phyloP scores from a whole-genome alignment of 2,113 vertebrate species.

The Dascyllus trimaculatus region DNA sequence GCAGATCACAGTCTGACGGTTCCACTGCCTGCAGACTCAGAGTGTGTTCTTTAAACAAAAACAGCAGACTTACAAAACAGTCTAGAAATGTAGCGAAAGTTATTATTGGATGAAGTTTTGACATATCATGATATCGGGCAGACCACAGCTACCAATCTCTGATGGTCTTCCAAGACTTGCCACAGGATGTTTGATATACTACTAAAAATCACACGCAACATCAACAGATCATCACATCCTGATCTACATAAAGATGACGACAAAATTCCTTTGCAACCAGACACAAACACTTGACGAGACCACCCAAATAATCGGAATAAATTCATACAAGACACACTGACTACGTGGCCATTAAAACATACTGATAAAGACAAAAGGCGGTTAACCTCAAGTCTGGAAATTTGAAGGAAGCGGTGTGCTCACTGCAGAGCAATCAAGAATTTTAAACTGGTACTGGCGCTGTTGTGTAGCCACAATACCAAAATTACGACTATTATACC shows the following conservation, averaged over 20 bases:
- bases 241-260: neutral
- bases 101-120: neutral
- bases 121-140: neutral
- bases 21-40: slow-evolving; percentile 53
- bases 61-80: slow-evolving; percentile 43
- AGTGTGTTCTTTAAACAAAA: slow-evolving; percentile 63
- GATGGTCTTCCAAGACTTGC: neutral
- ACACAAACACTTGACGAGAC: neutral
- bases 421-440: neutral
- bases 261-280: neutral
- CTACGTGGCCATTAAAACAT: neutral
- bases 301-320: neutral
- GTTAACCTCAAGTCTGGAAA: neutral
- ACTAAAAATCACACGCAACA: neutral
- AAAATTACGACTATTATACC: no score
- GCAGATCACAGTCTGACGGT: slow-evolving; percentile 47
- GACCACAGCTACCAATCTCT: neutral
- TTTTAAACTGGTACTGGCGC: neutral
- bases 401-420: neutral
- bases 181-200: slow-evolving; percentile 3
- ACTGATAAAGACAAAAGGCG: neutral
- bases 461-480: neutral
- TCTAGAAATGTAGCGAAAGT: slow-evolving; percentile 8
- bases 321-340: neutral
- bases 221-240: neutral